A percentile compares a stretch with the other conserved stretches of the same genome.
Conservation (phyloP, 2,113 vertebrate genomes). For the Empidonax alnorum region DNA sequence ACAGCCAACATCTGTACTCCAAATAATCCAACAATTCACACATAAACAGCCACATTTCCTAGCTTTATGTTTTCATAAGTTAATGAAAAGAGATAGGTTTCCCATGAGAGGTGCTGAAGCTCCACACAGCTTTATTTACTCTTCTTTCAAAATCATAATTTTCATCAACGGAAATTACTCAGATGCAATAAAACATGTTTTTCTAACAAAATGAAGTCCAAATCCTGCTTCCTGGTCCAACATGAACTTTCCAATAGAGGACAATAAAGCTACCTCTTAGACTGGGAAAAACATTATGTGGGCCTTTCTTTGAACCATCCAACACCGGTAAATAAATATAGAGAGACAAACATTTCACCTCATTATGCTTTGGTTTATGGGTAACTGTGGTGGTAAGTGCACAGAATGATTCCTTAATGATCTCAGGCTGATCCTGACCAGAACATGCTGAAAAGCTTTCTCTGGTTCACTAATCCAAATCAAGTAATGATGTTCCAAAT, state of each 20-base stretch:
- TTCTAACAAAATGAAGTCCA: constrained; percentile 5
- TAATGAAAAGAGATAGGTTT: constrained; percentile 9
- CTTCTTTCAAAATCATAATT: not conserved
- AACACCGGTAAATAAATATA: not conserved
- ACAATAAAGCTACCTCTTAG: constrained; percentile 16
- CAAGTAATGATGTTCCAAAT: not conserved
- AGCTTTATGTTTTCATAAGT: not conserved
- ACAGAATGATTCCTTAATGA: not conserved
- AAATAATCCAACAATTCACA: not conserved
- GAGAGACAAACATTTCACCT: not conserved
- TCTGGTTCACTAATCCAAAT: not conserved
- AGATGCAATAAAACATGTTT: constrained; percentile 56
- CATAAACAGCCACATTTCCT: not conserved
- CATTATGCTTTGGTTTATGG: not conserved
- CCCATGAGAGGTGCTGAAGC: not conserved
- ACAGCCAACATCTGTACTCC: not conserved
- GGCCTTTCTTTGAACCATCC: not conserved
- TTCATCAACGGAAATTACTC: constrained; percentile 34
- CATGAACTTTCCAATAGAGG: not conserved
- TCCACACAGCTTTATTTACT: not conserved
- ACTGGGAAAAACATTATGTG: not conserved
- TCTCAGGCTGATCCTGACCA: not conserved
- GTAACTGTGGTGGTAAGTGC: not conserved
- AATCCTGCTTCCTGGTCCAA: constrained; percentile 16
- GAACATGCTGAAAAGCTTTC: not conserved